Base-by-base conservation (phyloP, 2,888 invertebrate genomes). In the Mechanitis mazaeus region DNA sequence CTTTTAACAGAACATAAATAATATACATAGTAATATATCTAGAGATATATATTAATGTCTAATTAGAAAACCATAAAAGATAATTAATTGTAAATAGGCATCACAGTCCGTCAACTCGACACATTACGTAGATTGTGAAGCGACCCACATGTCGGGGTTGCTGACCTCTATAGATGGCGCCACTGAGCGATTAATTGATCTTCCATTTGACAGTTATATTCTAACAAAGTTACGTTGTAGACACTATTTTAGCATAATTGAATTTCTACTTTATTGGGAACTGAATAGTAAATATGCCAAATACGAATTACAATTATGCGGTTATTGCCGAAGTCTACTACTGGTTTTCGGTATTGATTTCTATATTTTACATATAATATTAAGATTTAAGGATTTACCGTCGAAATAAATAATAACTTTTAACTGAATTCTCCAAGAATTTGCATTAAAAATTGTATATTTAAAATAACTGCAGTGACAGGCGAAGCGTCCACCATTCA, bases 201-300 rank as follows among this genome's bases (percentile, higher is more conserved):
- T 50, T 50, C 50, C 31, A 50, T 31, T 50, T 31, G 50, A 50
- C 50, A 50, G 50, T 50, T 50, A 50, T 50, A 50, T 31, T 50
- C 50, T 31, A 50, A 3, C 3, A 50, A 31, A 50, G 31, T 50
- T 42, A 42, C 42, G 31, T 50, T 50, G 31, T 50, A 31, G 31
- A 7, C 31, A 11, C 31, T 3, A 31, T 31, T 50, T 50, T 50
- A 50, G 50, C 31, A 50, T 50, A 50, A 50, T 50, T 50, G 50
- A 31, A 50, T 50, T 31, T 31, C 50, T 31, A 50, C 50, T 50
- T 50, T 50, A 50, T 50, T 50, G 31, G 31, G 50, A 28, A 50
- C 6, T 50, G 50, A 50, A 50, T 50, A 50, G 9, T 31, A 50
- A 50, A 4, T 50, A 11, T 31, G 31, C 31, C 9, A 50, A 50